phyloP scores from a whole-genome alignment of 2,888 invertebrate genomes.

The Schrankia costaestrigalis region DNA sequence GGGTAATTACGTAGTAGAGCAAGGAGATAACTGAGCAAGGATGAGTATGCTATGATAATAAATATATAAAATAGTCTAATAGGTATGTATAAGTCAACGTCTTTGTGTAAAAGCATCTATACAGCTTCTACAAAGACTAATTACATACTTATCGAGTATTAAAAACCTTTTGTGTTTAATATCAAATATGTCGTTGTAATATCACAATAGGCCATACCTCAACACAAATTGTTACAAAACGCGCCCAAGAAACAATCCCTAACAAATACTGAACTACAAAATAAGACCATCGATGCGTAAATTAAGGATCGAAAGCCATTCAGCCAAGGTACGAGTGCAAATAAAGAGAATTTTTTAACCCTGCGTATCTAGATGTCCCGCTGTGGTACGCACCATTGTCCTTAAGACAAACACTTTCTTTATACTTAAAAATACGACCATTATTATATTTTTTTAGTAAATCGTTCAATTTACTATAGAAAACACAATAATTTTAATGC shows the following conservation, averaged over 20 bases:
- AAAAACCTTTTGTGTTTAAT: conserved; percentile 20
- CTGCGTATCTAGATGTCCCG: conserved; percentile 75
- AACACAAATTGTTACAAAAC: conserved; percentile 74
- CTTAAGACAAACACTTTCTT: conserved; percentile 79
- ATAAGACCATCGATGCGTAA: conserved; percentile 75
- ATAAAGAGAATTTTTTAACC: conserved; percentile 65
- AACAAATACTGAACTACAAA: conserved; percentile 69
- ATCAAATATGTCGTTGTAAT: conserved; percentile 37
- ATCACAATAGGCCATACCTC: conserved; percentile 53
- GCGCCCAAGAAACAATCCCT: conserved; percentile 64
- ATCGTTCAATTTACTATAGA: too few relatives aligned
- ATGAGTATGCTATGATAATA: too few relatives aligned
- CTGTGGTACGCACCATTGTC: conserved; percentile 73
- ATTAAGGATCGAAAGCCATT: conserved; percentile 73
- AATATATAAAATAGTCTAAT: too few relatives aligned
- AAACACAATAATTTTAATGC: conserved; percentile 63
- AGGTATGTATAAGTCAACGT: too few relatives aligned
- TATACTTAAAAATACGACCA: conserved; percentile 52
- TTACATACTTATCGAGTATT: too few relatives aligned
- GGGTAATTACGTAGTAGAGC: too few relatives aligned
- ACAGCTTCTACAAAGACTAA: too few relatives aligned
- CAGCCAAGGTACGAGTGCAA: conserved; percentile 62
- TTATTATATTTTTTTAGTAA: conserved; percentile 69
- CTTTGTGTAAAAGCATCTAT: too few relatives aligned
- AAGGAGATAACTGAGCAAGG: too few relatives aligned